Evolutionary conservation across 2,888 invertebrate species (phyloP), one percentile per base, ranked within the genome.

Genomic region (Calameuta idolon): DNA sequence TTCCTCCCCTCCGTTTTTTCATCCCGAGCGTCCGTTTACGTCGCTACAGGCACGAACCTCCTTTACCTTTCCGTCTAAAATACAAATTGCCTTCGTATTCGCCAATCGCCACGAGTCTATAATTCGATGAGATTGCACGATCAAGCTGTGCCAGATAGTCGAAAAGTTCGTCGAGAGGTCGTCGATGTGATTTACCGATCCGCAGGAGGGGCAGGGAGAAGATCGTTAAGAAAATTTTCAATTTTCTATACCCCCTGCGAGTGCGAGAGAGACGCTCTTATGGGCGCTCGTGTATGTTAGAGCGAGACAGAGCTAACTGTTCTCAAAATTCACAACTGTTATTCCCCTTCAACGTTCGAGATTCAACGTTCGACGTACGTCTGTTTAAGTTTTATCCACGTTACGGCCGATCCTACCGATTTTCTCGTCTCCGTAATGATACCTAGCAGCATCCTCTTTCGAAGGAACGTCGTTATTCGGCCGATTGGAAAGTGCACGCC

Each of bases 401-500:
- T 9, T 0, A 23, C 0, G 55, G 55, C 23, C 9, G 23, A 23
- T 55, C 2, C 55, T 55, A 15, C 9, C 9, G 9, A 9, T 5
- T 5, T 23, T 2, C 15, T 55, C 23, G 23, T 55, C 23, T 23
- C 2, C 55, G 15, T 40, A 5, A 15, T 4, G 55, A 23, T 23
- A 1, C 55, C 23, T 23, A 15, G 71, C 33, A 15, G 71, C 71
- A 15, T 71, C 71, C 5, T 31, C 30, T 2, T 3, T 11, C 4
- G 1, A 3, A 5, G 15, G 71, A 34, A n/a, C 23, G 31, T 30
- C 34, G 31, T 31, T 31, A 15, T 30, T 23, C 30, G 31, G 31
- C 71, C 71, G 30, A 71, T 71, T 71, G 15, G 15, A 34, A 74
- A 76, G 80, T 80, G 80, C 78, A 79, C 81, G 81, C 81, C 88